phyloP scores from a whole-genome alignment of 2,888 invertebrate genomes.

The Drosophila multiciliata region DNA sequence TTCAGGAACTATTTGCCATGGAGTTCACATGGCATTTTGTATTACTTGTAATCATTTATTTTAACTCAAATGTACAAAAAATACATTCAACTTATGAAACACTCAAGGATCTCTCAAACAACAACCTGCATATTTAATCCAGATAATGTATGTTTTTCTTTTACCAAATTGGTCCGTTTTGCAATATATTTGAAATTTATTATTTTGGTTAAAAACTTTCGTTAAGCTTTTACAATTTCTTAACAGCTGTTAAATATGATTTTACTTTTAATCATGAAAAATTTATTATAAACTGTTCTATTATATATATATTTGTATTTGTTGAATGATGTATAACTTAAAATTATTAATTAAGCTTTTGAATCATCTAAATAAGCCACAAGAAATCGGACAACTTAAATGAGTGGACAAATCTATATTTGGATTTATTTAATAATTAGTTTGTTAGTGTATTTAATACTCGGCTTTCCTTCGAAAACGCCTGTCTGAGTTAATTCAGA shows the following conservation, averaged over 20 bases:
- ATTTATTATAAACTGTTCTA: not conserved
- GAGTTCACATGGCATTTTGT: not conserved
- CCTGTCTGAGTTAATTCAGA: conserved; percentile 8
- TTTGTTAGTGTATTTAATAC: not conserved
- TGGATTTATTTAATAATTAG: not conserved
- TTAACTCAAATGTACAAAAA: not conserved
- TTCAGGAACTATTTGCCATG: not conserved
- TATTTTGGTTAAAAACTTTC: not conserved
- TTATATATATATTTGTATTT: too few relatives aligned
- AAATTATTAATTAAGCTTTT: not conserved
- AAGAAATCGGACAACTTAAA: not conserved
- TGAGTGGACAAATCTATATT: not conserved
- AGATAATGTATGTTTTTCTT: not conserved
- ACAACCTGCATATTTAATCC: not conserved
- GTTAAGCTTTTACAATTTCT: not conserved
- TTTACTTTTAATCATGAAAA: not conserved
- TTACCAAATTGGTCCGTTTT: not conserved
- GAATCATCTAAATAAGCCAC: not conserved
- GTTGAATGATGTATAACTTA: not conserved
- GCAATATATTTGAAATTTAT: not conserved
- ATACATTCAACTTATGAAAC: not conserved
- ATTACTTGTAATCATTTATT: not conserved
- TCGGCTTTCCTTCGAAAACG: not conserved
- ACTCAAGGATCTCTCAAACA: not conserved
- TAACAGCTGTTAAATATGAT: not conserved